A percentile compares a stretch with the other conserved stretches of the same genome.
These are phyloP conservation scores for Pitangus sulphuratus DNA, from an alignment of 2,797 vertebrate genomes.

Conservation along the genomic window DNA sequence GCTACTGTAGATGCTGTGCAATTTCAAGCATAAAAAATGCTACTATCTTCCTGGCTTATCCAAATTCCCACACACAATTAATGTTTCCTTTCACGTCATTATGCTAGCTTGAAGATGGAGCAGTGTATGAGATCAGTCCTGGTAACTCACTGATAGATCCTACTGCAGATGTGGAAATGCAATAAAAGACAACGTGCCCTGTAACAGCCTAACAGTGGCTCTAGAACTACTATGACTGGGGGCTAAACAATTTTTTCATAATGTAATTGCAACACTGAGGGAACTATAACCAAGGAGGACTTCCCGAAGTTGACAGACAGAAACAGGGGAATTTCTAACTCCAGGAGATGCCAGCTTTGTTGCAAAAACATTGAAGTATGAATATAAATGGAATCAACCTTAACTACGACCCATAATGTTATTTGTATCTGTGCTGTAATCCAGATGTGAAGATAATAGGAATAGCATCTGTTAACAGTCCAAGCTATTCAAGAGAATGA, in stretches of 20 bases:
- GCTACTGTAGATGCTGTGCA: background rate
- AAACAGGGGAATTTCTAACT: slow-evolving; percentile 16
- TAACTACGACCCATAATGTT: slow-evolving; percentile 33
- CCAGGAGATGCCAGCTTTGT: slow-evolving; percentile 38
- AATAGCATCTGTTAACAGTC: slow-evolving; percentile 67
- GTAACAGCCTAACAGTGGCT: background rate
- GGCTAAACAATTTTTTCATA: background rate
- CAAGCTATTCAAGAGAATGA: slow-evolving; percentile 49
- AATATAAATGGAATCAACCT: slow-evolving; percentile 57
- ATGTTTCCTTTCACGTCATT: background rate
- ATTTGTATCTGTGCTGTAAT: slow-evolving; percentile 62
- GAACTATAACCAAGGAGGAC: background rate
- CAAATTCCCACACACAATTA: background rate
- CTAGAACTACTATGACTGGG: background rate
- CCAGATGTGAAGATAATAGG: slow-evolving; percentile 69
- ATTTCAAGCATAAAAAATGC: background rate
- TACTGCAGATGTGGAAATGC: background rate
- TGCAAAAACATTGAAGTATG: slow-evolving; percentile 31
- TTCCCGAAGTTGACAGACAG: background rate
- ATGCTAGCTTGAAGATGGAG: background rate
- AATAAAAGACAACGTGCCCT: background rate
- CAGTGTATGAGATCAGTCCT: background rate
- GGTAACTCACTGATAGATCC: background rate
- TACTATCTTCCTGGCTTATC: background rate
- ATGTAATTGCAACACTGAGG: background rate